A percentile compares a stretch with the other conserved stretches of the same genome.
These are phyloP conservation scores for Caenorhabditis doughertyi DNA, from an alignment of 2,888 invertebrate species.

Conservation along the genomic window DNA sequence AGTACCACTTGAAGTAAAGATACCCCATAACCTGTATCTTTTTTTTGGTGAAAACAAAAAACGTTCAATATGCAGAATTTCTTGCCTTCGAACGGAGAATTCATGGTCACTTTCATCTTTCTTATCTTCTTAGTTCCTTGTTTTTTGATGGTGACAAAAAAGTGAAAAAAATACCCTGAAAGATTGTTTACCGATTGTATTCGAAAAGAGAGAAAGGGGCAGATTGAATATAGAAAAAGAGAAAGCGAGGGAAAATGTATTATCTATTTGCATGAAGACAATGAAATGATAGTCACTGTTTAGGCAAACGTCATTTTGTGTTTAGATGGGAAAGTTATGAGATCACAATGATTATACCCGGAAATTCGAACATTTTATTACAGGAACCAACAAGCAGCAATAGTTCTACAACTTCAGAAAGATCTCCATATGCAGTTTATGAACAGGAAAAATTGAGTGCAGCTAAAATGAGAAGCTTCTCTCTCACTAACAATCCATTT, in stretches of 20 bases:
- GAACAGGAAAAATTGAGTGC: conserved; percentile 50
- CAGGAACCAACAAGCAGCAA: conserved; percentile 63
- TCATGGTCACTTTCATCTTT: conserved; percentile 1
- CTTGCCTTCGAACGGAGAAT: conserved; percentile 15
- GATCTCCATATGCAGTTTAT: conserved; percentile 65
- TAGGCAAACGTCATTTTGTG: conserved; percentile 40
- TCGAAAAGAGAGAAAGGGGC: neutral
- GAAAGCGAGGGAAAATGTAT: conserved; percentile 4
- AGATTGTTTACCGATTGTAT: conserved; percentile 44
- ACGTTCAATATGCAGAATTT: neutral
- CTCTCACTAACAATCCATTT: conserved; percentile 58
- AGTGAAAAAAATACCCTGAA: conserved; percentile 13
- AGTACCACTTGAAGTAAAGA: conserved; percentile 35
- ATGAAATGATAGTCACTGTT: conserved; percentile 21
- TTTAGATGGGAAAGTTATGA: neutral
- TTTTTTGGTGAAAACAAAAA: conserved; percentile 31
- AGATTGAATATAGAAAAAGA: neutral
- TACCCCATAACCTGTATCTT: too few species aligned
- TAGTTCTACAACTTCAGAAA: conserved; percentile 54
- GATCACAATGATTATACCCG: neutral
- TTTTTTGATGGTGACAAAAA: conserved; percentile 23
- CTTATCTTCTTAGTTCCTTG: conserved; percentile 27
- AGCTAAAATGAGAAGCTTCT: conserved; percentile 52
- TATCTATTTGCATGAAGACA: conserved; percentile 45
- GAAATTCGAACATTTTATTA: conserved; percentile 16